Conservation (phyloP, 2,797 vertebrate genomes). For the Cyclura pinguis region DNA sequence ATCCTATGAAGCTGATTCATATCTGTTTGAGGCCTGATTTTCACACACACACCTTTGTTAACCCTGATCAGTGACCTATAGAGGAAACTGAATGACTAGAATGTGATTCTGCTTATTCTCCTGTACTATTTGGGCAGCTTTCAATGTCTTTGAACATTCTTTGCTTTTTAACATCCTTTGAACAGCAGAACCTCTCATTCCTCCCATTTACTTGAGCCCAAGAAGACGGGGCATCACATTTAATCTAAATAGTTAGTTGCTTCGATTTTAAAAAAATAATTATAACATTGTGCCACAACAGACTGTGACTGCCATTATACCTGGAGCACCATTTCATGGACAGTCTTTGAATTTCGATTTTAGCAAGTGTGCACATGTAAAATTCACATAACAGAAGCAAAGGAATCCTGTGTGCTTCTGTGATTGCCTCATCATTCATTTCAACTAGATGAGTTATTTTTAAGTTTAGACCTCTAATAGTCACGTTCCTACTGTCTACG, state of each 20-base stretch:
- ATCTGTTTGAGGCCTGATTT: no score
- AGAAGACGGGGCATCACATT: not conserved
- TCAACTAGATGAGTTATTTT: constrained; percentile 16
- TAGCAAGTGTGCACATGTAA: not conserved
- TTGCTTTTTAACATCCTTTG: no score
- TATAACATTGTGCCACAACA: not conserved
- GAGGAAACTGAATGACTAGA: no score
- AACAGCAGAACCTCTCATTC: no score
- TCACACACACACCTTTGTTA: no score
- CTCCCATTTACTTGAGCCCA: not conserved
- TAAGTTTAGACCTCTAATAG: constrained; percentile 22
- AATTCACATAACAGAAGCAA: not conserved
- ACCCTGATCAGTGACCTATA: no score
- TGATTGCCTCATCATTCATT: not conserved
- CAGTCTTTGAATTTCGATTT: not conserved
- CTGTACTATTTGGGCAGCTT: no score
- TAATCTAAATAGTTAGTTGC: not conserved
- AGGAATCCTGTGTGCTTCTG: not conserved
- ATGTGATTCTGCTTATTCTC: no score
- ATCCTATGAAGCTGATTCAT: no score
- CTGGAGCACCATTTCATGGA: not conserved
- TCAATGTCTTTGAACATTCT: no score
- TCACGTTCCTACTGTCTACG: not conserved
- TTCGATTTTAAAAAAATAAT: not conserved
- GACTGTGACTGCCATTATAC: not conserved